Conservation (phyloP, 92 coral and sea anemone genomes). For the Meandrina meandrites region DNA sequence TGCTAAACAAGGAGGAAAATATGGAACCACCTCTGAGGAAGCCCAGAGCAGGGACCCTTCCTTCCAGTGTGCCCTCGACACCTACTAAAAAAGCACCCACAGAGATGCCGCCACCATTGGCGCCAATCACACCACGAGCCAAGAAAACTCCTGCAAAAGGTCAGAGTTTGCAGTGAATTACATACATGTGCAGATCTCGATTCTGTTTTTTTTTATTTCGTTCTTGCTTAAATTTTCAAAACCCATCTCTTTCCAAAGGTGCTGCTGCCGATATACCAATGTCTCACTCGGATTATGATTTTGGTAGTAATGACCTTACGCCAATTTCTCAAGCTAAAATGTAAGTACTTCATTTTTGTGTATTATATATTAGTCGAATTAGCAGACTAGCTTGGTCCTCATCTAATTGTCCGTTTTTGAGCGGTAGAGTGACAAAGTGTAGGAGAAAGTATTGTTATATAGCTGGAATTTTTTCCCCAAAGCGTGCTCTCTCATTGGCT, state of each 20-base stretch:
- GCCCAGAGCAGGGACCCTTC: conserved; percentile 81
- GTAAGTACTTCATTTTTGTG: conserved; percentile 57
- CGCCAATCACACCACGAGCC: conserved; percentile 72
- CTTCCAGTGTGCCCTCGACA: conserved; percentile 72
- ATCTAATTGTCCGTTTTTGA: not conserved
- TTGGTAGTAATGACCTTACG: conserved; percentile 81
- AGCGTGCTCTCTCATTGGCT: too few species aligned
- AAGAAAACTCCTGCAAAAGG: conserved; percentile 49
- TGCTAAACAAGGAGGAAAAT: conserved; percentile 42
- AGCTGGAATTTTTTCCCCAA: too few species aligned
- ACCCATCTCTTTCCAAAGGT: not conserved
- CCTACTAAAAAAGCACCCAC: conserved; percentile 65
- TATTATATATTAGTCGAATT: not conserved
- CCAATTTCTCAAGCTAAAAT: conserved; percentile 81
- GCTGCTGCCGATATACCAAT: conserved; percentile 75
- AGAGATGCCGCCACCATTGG: conserved; percentile 83
- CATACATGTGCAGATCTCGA: not conserved
- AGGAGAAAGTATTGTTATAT: too few species aligned
- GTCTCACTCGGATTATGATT: conserved; percentile 92
- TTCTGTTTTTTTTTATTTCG: not conserved
- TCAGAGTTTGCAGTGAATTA: not conserved
- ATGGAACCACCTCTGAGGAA: conserved; percentile 54
- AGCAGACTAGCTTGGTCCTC: not conserved
- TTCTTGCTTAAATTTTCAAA: not conserved
- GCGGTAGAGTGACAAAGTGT: too few species aligned